Conservation (phyloP, 2,113 vertebrate genomes). For the Hyaena hyaena region DNA sequence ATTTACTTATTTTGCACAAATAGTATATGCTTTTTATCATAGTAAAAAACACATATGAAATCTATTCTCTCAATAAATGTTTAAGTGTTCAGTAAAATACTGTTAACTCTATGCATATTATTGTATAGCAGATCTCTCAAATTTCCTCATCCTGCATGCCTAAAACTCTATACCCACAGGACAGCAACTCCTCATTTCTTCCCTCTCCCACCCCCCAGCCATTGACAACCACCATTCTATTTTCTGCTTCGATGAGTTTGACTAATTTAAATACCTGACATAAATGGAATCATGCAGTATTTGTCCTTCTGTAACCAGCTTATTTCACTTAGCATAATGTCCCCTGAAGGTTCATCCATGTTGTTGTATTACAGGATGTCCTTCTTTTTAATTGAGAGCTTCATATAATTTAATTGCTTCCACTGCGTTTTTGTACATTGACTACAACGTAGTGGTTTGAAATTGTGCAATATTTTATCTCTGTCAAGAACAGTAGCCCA, state of each 20-base stretch:
- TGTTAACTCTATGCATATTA: not conserved
- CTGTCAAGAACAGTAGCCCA: not conserved
- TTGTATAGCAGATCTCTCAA: not conserved
- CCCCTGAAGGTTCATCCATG: not conserved
- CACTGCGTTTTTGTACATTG: constrained; percentile 3
- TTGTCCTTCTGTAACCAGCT: not conserved
- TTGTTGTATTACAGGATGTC: not conserved
- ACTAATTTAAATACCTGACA: not conserved
- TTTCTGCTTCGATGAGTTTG: not conserved
- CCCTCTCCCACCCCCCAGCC: not conserved
- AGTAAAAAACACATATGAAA: not conserved
- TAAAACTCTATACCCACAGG: not conserved
- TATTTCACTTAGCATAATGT: not conserved
- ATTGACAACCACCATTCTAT: not conserved
- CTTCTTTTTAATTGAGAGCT: not conserved
- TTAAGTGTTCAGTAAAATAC: not conserved
- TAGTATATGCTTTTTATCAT: not conserved
- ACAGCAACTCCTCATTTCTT: not conserved
- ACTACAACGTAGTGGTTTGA: not conserved
- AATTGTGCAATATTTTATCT: not conserved
- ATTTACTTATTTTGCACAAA: too few species aligned
- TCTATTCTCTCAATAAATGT: not conserved
- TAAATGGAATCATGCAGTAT: not conserved
- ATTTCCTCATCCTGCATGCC: not conserved
- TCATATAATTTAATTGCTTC: not conserved